Percentiles rank a stretch among this genome's conserved stretches.
phyloP scores from a whole-genome alignment of 2,113 vertebrate genomes.

The Alligator sinensis region DNA sequence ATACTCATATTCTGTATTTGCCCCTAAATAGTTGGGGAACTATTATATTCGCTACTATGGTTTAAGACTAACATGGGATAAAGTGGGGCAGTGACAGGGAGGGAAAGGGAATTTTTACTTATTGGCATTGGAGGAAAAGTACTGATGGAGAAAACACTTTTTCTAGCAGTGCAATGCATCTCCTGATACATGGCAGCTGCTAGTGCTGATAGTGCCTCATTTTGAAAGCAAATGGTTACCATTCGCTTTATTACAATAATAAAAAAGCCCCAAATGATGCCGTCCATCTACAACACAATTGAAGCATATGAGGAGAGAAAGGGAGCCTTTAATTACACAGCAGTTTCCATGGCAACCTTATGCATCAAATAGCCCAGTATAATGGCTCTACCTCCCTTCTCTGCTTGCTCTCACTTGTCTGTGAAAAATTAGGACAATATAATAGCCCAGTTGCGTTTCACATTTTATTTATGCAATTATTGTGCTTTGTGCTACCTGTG shows the following conservation, averaged over 20 bases:
- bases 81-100: too few species aligned
- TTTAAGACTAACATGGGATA: not conserved
- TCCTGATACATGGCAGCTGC: fast-evolving
- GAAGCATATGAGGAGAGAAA: not conserved
- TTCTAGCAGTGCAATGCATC: fast-evolving
- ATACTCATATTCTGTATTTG: not conserved
- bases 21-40: not conserved
- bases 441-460: constrained; percentile 12
- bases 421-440: not conserved
- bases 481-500: not conserved
- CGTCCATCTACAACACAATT: not conserved
- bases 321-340: not conserved
- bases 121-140: fast-evolving
- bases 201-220: not conserved
- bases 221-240: not conserved
- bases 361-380: not conserved
- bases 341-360: constrained; percentile 8
- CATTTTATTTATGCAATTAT: fast-evolving
- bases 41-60: not conserved
- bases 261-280: not conserved
- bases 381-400: constrained; percentile 3
- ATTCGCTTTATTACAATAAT: not conserved
- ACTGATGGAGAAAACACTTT: not conserved
- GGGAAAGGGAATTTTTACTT: not conserved
- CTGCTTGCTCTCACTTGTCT: not conserved